Evolutionary conservation across 92 coral and sea anemone species (phyloP).

Genomic region (Bergia sp.): DNA sequence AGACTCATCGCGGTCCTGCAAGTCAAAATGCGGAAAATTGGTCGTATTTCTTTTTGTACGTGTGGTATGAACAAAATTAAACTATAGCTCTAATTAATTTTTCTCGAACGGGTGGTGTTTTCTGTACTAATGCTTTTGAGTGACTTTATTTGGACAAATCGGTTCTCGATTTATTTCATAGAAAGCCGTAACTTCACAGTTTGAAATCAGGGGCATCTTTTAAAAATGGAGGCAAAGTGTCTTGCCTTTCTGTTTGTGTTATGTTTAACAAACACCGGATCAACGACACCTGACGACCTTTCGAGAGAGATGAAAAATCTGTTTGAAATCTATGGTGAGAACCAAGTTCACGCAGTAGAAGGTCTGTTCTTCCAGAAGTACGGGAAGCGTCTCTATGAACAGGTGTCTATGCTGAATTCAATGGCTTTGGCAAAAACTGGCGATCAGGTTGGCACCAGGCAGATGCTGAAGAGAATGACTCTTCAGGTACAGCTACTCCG

Average conservation of each 20-base stretch:
- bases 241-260: not conserved
- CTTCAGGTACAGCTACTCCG: constrained; percentile 2
- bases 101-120: too few species aligned
- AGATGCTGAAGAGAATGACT: not conserved
- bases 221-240: not conserved
- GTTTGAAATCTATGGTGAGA: not conserved
- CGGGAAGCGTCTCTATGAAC: constrained; percentile 54
- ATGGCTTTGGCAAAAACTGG: constrained; percentile 60
- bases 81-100: too few species aligned
- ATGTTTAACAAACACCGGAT: not conserved
- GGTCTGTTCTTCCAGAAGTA: constrained; percentile 10
- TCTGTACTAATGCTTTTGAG: too few species aligned
- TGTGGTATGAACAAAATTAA: too few species aligned
- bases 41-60: too few species aligned
- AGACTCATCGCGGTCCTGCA: too few species aligned
- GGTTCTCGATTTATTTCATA: too few species aligned
- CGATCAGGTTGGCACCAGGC: constrained; percentile 11
- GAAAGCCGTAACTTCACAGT: not conserved
- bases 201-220: not conserved
- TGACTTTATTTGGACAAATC: too few species aligned
- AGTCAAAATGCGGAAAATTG: too few species aligned
- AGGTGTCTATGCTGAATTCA: constrained; percentile 57
- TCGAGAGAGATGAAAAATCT: not conserved
- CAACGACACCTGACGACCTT: not conserved
- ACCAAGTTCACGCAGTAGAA: not conserved